A percentile compares a stretch with the other conserved stretches of the same genome.
These are phyloP conservation scores for Chymomyza caudatula DNA, from an alignment of 2,888 invertebrate genomes.

Conservation along the genomic window DNA sequence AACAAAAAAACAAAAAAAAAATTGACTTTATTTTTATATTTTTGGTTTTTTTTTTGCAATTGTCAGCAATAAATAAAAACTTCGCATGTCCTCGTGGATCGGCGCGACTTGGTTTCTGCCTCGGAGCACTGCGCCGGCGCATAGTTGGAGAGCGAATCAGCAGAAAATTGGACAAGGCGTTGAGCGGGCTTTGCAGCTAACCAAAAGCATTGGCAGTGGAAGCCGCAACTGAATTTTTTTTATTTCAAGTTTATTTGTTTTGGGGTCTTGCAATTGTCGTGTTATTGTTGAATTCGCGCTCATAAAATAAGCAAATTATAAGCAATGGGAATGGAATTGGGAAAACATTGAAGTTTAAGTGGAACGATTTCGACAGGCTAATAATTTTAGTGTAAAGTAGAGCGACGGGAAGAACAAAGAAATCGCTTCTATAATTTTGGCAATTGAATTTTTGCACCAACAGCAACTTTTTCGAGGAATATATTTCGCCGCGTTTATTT, in stretches of 20 bases:
- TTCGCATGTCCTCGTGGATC: conserved; percentile 69
- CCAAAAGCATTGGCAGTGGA: conserved; percentile 2
- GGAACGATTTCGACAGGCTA: background rate
- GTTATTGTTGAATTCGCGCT: conserved; percentile 21
- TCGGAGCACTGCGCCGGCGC: conserved; percentile 35
- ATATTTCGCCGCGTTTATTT: too few species aligned
- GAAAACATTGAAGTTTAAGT: background rate
- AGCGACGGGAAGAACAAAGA: background rate
- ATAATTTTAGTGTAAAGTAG: background rate
- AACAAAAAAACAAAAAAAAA: conserved; percentile 11
- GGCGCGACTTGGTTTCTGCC: conserved; percentile 29
- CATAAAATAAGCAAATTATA: background rate
- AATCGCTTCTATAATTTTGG: background rate
- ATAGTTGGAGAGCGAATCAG: conserved; percentile 55
- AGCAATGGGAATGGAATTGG: background rate
- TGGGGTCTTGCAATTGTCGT: conserved; percentile 50
- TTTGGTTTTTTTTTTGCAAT: conserved; percentile 44
- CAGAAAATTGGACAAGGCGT: conserved; percentile 14
- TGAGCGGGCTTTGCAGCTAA: background rate
- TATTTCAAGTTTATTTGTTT: conserved; percentile 30
- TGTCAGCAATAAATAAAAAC: conserved; percentile 74
- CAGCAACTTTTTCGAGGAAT: background rate
- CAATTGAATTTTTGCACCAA: background rate
- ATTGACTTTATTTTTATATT: background rate
- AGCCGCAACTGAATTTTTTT: conserved; percentile 17